phyloP scores from a whole-genome alignment of 2,888 invertebrate genomes.

The Sialis fuliginosa region DNA sequence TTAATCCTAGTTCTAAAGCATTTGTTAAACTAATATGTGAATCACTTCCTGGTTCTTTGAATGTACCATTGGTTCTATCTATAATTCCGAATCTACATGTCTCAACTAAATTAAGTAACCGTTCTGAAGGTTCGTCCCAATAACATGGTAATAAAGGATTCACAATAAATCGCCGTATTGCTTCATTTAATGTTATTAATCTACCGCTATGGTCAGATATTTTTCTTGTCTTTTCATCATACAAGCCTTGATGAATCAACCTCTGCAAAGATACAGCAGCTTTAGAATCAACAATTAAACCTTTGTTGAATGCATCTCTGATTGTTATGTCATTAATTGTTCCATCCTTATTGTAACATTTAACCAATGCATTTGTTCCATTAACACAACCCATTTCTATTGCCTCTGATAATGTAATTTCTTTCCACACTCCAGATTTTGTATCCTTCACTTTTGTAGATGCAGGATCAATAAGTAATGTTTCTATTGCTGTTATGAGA shows the following conservation, averaged over 20 bases:
- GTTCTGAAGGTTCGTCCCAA: constrained; percentile 57
- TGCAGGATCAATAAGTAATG: constrained; percentile 65
- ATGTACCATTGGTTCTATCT: constrained; percentile 61
- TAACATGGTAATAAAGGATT: constrained; percentile 67
- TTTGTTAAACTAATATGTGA: constrained; percentile 47
- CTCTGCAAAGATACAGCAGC: constrained; percentile 68
- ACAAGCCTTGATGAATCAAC: constrained; percentile 71
- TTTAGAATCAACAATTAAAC: constrained; percentile 63
- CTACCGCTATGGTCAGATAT: constrained; percentile 64
- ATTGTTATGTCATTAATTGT: constrained; percentile 50
- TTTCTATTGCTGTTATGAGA: constrained; percentile 64
- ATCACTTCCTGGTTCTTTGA: constrained; percentile 52
- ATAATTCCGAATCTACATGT: constrained; percentile 66
- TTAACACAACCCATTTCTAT: constrained; percentile 59
- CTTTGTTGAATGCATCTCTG: constrained; percentile 60
- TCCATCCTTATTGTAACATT: constrained; percentile 37
- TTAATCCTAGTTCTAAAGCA: constrained; percentile 58
- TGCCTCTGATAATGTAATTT: constrained; percentile 61
- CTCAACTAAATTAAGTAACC: constrained; percentile 55
- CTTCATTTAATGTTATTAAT: constrained; percentile 66
- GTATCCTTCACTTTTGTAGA: constrained; percentile 70
- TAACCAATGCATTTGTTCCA: constrained; percentile 49
- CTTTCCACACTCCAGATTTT: constrained; percentile 55
- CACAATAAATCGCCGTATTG: constrained; percentile 61
- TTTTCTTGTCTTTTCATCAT: constrained; percentile 64